Evolutionary conservation across 2,888 invertebrate genomes (phyloP).

Genomic region (Oegoconia quadripuncta): DNA sequence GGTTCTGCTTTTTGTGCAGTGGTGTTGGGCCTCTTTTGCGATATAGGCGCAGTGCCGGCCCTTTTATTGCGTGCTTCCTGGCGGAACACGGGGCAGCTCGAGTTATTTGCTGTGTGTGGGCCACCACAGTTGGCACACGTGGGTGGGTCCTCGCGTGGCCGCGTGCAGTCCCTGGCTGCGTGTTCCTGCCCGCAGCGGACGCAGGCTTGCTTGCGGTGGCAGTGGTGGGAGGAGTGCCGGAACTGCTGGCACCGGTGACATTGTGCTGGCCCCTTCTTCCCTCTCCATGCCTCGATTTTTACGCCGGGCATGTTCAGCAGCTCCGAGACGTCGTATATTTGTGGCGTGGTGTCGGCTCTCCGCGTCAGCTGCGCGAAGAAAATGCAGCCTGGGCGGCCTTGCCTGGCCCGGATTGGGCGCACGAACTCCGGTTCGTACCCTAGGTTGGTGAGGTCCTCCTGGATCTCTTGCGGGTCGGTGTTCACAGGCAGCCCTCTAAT

Average conservation of each 20-base stretch:
- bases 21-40: not conserved
- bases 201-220: too few relatives aligned
- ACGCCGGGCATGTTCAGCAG: constrained; percentile 17
- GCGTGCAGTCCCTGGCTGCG: too few relatives aligned
- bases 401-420: not conserved
- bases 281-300: too few relatives aligned
- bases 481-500: too few relatives aligned
- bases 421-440: not conserved
- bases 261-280: too few relatives aligned
- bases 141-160: constrained; percentile 4
- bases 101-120: constrained; percentile 12
- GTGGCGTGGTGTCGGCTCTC: constrained; percentile 9
- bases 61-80: not conserved
- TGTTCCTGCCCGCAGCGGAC: too few relatives aligned
- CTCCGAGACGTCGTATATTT: constrained; percentile 14
- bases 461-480: too few relatives aligned
- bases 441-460: too few relatives aligned
- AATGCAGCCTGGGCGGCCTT: constrained; percentile 17
- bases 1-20: not conserved
- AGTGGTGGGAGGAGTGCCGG: too few relatives aligned
- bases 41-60: too few relatives aligned
- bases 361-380: constrained; percentile 15
- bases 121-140: constrained; percentile 15
- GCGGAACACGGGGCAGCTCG: too few relatives aligned
- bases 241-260: too few relatives aligned